These are phyloP conservation scores for Digitonthophagus gazella DNA, from an alignment of 2,888 invertebrate species.

Conservation along the genomic window DNA sequence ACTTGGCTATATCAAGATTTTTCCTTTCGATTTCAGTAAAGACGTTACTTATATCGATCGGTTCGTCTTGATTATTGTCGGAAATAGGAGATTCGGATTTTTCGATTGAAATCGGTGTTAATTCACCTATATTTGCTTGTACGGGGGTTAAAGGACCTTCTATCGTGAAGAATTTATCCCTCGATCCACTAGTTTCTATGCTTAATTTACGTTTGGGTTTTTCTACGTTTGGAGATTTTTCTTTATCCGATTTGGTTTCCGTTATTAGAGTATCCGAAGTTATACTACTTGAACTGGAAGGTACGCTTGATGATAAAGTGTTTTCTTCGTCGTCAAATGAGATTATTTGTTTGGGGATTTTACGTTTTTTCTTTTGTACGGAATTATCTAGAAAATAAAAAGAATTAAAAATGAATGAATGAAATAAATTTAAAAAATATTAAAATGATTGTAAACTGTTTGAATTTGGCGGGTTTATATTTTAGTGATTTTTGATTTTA, in stretches of 20 bases:
- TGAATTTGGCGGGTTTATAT: too few relatives aligned
- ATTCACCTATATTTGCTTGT: slow-evolving; percentile 51
- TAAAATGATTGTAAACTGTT: not conserved
- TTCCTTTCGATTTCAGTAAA: slow-evolving; percentile 46
- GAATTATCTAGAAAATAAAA: slow-evolving; percentile 23
- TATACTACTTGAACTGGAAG: slow-evolving; percentile 44
- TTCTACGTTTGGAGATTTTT: slow-evolving; percentile 26
- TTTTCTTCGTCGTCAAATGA: slow-evolving; percentile 63
- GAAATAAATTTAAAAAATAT: too few relatives aligned
- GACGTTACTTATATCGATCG: slow-evolving; percentile 48
- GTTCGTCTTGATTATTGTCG: slow-evolving; percentile 44
- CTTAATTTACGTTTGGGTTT: slow-evolving; percentile 39
- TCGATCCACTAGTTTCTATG: slow-evolving; percentile 45
- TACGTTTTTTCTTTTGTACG: slow-evolving; percentile 55
- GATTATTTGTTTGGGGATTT: slow-evolving; percentile 63
- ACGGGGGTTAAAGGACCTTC: slow-evolving; percentile 53
- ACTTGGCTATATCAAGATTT: slow-evolving; percentile 45
- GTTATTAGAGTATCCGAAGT: slow-evolving; percentile 24
- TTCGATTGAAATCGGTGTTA: slow-evolving; percentile 52
- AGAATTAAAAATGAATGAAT: too few relatives aligned
- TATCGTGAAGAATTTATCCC: slow-evolving; percentile 41
- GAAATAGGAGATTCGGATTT: slow-evolving; percentile 40
- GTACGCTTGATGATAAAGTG: slow-evolving; percentile 45
- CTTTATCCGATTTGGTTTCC: slow-evolving; percentile 13
- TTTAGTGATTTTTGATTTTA: too few relatives aligned